Percentiles rank a stretch among this genome's conserved stretches.
These are phyloP conservation scores for Phrynocephalus vlangalii DNA, from an alignment of 2,797 vertebrate species.

Conservation along the genomic window DNA sequence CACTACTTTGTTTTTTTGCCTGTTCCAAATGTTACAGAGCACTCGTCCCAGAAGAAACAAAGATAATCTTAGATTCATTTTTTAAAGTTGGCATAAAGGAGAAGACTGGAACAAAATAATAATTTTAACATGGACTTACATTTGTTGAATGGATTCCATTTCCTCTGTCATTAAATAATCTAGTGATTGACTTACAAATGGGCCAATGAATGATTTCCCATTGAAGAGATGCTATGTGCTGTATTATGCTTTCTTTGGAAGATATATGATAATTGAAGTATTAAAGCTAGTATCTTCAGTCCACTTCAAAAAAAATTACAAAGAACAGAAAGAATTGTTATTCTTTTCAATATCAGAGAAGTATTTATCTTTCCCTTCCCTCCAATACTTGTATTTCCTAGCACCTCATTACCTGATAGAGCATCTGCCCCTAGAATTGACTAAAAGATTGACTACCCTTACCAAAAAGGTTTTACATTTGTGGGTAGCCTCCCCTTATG, in stretches of 20 bases:
- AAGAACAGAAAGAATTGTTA: background rate
- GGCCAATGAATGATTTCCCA: constrained; percentile 26
- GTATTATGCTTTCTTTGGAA: background rate
- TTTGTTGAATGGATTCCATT: constrained; percentile 18
- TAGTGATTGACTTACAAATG: constrained; percentile 15
- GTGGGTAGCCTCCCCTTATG: too few species aligned
- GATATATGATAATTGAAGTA: constrained; percentile 6
- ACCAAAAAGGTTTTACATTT: too few species aligned
- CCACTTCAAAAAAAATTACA: background rate
- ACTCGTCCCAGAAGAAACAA: background rate
- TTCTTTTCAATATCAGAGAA: constrained; percentile 11
- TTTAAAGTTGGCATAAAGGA: background rate
- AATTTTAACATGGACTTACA: background rate
- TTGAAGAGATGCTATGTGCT: constrained; percentile 12
- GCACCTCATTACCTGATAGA: too few species aligned
- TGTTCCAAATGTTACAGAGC: background rate
- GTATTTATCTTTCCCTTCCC: background rate
- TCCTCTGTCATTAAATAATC: constrained; percentile 19
- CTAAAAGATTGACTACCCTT: too few species aligned
- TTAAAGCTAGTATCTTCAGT: constrained; percentile 7
- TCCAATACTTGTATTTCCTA: background rate
- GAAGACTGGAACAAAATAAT: background rate
- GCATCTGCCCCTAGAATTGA: too few species aligned
- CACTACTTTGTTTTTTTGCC: background rate
- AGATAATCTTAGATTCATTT: constrained; percentile 18